phyloP scores from a whole-genome alignment of 2,888 invertebrate species.

The Psylliodes chrysocephalus region DNA sequence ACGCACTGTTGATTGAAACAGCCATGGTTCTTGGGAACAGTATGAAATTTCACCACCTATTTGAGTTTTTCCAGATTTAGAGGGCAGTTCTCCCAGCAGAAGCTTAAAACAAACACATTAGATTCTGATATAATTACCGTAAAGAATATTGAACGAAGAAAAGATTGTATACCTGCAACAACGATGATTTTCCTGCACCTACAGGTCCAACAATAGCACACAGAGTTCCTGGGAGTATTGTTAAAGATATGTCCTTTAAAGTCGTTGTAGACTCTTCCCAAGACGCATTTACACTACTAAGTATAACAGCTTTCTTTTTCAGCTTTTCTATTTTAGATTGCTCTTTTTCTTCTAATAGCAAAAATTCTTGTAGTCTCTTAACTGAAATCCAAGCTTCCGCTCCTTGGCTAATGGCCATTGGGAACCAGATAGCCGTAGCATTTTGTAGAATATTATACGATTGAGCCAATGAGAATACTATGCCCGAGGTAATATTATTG shows the following conservation, averaged over 20 bases:
- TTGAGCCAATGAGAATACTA: constrained; percentile 65
- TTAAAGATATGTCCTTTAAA: constrained; percentile 62
- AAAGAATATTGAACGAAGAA: not conserved
- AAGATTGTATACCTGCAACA: constrained; percentile 65
- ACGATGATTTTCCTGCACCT: constrained; percentile 80
- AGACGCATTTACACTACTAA: constrained; percentile 52
- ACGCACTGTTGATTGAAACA: constrained; percentile 82
- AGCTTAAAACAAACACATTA: no score
- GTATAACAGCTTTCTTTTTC: constrained; percentile 43
- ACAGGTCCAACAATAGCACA: constrained; percentile 89
- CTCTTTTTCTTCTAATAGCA: constrained; percentile 68
- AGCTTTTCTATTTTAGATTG: constrained; percentile 38
- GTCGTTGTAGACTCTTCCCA: constrained; percentile 50
- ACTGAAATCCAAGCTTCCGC: constrained; percentile 70
- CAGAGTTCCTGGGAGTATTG: constrained; percentile 64
- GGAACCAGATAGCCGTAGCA: constrained; percentile 71
- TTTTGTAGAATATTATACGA: constrained; percentile 66
- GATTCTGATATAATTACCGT: no score
- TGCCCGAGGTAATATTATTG: constrained; percentile 61
- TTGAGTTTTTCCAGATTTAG: constrained; percentile 68
- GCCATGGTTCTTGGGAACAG: constrained; percentile 87
- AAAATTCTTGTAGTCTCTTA: constrained; percentile 68
- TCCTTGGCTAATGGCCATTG: constrained; percentile 68
- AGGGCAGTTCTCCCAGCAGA: constrained; percentile 57
- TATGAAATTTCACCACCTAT: constrained; percentile 78